These are phyloP conservation scores for Aplocera efformata DNA, from an alignment of 2,888 invertebrate genomes.

Conservation along the genomic window DNA sequence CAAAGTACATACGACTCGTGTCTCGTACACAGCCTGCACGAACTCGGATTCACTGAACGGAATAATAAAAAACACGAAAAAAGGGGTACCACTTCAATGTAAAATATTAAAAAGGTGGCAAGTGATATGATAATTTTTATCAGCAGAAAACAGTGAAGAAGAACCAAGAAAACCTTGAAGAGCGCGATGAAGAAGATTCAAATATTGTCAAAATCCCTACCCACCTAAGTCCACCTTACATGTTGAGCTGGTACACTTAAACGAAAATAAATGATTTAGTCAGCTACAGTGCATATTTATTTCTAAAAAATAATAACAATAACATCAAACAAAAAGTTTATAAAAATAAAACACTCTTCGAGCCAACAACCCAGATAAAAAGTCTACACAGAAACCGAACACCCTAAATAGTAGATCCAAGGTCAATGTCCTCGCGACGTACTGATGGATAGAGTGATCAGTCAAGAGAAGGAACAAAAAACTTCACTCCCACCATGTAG, in stretches of 20 bases:
- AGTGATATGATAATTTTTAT: no score
- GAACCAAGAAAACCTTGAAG: no score
- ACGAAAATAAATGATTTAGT: no score
- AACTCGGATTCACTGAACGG: slow-evolving; percentile 57
- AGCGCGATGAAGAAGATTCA: no score
- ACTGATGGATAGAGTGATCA: slow-evolving; percentile 60
- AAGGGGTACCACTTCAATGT: neutral
- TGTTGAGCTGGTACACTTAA: no score
- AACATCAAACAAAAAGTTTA: slow-evolving; percentile 6
- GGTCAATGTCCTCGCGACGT: slow-evolving; percentile 72
- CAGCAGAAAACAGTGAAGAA: no score
- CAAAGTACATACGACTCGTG: slow-evolving; percentile 39
- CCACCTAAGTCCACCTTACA: no score
- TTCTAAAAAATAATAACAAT: neutral
- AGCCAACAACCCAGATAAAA: slow-evolving; percentile 12
- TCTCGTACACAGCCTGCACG: slow-evolving; percentile 57
- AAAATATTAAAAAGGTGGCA: no score
- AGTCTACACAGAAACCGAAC: slow-evolving; percentile 47
- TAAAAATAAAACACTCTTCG: slow-evolving; percentile 6
- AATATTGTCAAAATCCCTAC: no score
- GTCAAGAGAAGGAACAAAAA: slow-evolving; percentile 67
- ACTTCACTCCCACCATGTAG: slow-evolving; percentile 54
- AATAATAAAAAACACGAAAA: slow-evolving; percentile 10
- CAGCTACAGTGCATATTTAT: no score
- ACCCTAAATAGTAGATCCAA: slow-evolving; percentile 62